Percentiles rank a stretch among this genome's conserved stretches.
phyloP scores from a whole-genome alignment of 1,140 invertebrate species.

The Propsilocerus akamusi region DNA sequence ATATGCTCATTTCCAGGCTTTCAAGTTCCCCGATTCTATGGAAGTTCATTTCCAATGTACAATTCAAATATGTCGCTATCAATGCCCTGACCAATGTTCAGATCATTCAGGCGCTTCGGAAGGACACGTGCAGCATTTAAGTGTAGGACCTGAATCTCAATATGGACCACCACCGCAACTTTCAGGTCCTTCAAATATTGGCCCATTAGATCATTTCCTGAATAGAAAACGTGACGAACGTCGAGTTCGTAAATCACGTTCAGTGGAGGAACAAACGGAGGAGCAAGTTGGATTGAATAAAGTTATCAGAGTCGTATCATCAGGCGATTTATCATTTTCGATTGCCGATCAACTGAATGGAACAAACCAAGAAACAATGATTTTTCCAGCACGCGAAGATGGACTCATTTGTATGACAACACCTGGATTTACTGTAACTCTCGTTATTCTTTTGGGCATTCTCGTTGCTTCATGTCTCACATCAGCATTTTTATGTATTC shows the following conservation, averaged over 20 bases:
- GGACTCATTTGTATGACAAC: slow-evolving; percentile 82
- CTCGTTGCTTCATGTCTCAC: slow-evolving; percentile 64
- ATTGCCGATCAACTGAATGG: slow-evolving; percentile 39
- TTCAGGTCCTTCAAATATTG: slow-evolving; percentile 21
- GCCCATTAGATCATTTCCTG: slow-evolving; percentile 39
- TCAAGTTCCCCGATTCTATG: slow-evolving; percentile 93
- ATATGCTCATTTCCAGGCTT: slow-evolving; percentile 86
- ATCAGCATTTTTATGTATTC: slow-evolving; percentile 65
- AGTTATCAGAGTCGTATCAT: slow-evolving; percentile 68
- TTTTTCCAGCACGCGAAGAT: slow-evolving; percentile 40
- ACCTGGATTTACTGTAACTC: slow-evolving; percentile 66
- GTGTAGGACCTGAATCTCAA: slow-evolving; percentile 37
- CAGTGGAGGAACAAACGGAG: slow-evolving; percentile 29
- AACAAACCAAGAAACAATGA: slow-evolving; percentile 39
- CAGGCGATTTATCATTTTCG: slow-evolving; percentile 65
- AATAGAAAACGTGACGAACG: slow-evolving; percentile 55
- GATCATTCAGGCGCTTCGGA: slow-evolving; percentile 28
- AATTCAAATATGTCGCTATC: slow-evolving; percentile 83
- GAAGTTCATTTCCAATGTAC: slow-evolving; percentile 93
- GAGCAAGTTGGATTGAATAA: slow-evolving; percentile 67
- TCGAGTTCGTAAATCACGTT: slow-evolving; percentile 39
- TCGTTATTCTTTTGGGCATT: slow-evolving; percentile 60
- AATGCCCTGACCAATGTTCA: slow-evolving; percentile 78
- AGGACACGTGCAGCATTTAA: slow-evolving; percentile 25
- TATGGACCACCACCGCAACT: slow-evolving; percentile 47